These are phyloP conservation scores for Beaufortia kweichowensis DNA, from an alignment of 2,113 vertebrate genomes.

Conservation along the genomic window DNA sequence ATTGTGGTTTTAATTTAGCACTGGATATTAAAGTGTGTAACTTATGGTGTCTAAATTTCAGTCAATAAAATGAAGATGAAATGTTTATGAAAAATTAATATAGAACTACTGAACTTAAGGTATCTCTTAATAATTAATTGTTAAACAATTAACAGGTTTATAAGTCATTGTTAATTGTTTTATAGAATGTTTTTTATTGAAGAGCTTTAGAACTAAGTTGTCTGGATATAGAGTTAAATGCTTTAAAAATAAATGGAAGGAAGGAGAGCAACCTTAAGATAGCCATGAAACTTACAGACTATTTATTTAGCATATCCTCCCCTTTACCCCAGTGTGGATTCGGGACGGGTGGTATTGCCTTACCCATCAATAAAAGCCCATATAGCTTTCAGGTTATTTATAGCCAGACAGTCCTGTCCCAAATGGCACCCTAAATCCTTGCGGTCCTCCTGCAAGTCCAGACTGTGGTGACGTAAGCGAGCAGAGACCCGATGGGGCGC, in stretches of 20 bases:
- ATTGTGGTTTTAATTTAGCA: neutral
- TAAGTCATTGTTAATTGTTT: no score
- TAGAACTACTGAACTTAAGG: neutral
- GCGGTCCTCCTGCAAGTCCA: no score
- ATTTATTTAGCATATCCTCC: neutral
- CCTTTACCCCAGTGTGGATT: constrained; percentile 16
- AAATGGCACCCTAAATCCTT: no score
- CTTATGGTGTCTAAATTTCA: neutral
- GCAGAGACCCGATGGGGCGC: no score
- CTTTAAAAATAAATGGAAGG: neutral
- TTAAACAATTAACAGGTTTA: no score
- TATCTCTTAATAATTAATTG: neutral
- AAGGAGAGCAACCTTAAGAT: no score
- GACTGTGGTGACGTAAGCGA: no score
- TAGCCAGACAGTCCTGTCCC: constrained; percentile 13
- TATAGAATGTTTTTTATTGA: neutral
- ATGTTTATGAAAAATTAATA: neutral
- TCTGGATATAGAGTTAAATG: neutral
- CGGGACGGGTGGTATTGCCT: neutral
- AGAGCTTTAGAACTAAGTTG: neutral
- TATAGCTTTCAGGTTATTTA: constrained; percentile 36
- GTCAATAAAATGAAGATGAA: neutral
- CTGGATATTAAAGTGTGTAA: neutral
- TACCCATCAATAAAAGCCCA: constrained; percentile 25
- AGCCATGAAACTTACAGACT: neutral